Percentiles rank a stretch among this genome's conserved stretches.
Evolutionary conservation across 2,888 invertebrate species (phyloP).

Genomic region (Eudemis profundana): DNA sequence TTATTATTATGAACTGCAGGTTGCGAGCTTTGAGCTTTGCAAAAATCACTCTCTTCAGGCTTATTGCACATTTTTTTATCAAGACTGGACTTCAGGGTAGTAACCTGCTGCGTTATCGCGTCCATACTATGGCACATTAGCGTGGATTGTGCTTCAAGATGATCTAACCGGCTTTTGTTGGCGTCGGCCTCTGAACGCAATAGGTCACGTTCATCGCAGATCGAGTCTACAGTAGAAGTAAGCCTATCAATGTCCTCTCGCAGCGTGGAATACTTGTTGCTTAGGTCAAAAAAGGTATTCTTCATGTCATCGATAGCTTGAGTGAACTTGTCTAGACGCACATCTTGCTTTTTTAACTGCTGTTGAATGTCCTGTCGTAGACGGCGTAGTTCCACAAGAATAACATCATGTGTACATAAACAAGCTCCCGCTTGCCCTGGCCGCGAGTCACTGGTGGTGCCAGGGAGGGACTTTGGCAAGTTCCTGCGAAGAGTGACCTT

Average conservation of each 20-base stretch:
- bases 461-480: constrained; percentile 1
- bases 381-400: neutral
- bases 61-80: neutral
- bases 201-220: constrained; percentile 10
- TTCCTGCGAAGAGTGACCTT: neutral
- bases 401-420: neutral
- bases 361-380: neutral
- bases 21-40: neutral
- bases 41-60: too few relatives aligned
- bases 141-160: neutral
- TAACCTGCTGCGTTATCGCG: neutral
- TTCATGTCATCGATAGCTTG: neutral
- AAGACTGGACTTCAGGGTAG: neutral
- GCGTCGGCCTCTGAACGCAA: neutral
- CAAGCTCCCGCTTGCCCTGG: neutral
- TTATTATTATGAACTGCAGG: too few relatives aligned
- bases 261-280: neutral
- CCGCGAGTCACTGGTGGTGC: neutral
- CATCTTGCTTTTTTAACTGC: constrained; percentile 8
- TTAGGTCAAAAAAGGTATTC: neutral
- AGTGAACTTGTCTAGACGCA: constrained; percentile 3
- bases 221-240: neutral
- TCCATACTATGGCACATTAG: neutral
- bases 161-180: neutral
- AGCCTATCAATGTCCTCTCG: neutral